Evolutionary conservation across 2,888 invertebrate genomes (phyloP).

Genomic region (Eilema griseolum): DNA sequence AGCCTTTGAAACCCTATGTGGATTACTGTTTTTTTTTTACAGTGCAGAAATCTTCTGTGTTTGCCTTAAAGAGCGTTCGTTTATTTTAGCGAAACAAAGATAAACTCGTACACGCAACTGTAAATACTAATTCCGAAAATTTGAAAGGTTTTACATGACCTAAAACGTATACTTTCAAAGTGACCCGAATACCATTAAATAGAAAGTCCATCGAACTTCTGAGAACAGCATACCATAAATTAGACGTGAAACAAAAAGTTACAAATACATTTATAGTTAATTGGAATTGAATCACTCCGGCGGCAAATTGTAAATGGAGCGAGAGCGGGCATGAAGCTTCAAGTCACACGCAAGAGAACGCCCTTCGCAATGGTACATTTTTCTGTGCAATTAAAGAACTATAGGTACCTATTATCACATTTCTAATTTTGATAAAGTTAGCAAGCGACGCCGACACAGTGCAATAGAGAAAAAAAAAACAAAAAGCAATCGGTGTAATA

Average conservation of each 20-base stretch:
- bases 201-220: slow-evolving; percentile 22
- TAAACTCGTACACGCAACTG: neutral
- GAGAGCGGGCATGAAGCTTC: slow-evolving; percentile 1
- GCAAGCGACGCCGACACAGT: neutral
- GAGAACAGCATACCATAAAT: slow-evolving; percentile 11
- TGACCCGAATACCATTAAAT: slow-evolving; percentile 19
- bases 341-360: slow-evolving; percentile 6
- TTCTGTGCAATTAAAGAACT: neutral
- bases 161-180: slow-evolving; percentile 11
- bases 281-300: slow-evolving; percentile 12
- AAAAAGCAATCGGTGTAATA: neutral
- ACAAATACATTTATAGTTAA: slow-evolving; percentile 11
- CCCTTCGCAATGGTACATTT: neutral
- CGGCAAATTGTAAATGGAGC: slow-evolving; percentile 4
- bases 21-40: no score
- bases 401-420: neutral
- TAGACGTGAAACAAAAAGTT: slow-evolving; percentile 18
- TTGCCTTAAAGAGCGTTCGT: neutral
- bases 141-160: neutral
- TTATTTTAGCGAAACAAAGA: neutral
- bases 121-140: slow-evolving; percentile 4
- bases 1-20: no score
- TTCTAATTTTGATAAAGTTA: neutral
- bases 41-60: neutral
- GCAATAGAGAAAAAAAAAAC: neutral